These are phyloP conservation scores for Mormyrops boulengeri DNA, from an alignment of 2,797 vertebrate species.

Conservation along the genomic window DNA sequence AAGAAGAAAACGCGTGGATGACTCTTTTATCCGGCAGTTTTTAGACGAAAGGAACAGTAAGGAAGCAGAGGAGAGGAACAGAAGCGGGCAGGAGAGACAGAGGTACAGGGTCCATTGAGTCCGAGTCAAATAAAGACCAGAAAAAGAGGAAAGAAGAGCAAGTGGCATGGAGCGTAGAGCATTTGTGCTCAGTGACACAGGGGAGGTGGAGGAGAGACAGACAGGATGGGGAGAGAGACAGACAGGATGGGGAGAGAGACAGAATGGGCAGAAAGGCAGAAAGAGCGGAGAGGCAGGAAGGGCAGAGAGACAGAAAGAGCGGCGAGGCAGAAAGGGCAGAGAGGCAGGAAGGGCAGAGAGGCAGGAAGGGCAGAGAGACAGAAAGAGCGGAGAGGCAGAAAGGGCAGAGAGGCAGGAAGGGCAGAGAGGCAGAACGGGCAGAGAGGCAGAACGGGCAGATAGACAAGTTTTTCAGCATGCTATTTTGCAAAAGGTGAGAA, in stretches of 20 bases:
- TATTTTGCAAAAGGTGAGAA: not conserved
- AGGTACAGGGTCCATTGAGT: slow-evolving; percentile 17
- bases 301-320: not conserved
- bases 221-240: not conserved
- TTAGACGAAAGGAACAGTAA: not conserved
- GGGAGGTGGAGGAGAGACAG: not conserved
- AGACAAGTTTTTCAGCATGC: not conserved
- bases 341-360: not conserved
- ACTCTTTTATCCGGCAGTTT: not conserved
- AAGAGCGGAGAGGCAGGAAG: not conserved
- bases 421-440: not conserved
- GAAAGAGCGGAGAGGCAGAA: not conserved
- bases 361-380: not conserved
- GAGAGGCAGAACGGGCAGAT: not conserved
- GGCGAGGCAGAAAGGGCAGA: not conserved
- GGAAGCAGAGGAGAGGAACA: slow-evolving; percentile 8
- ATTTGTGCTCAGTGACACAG: not conserved
- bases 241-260: not conserved
- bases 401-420: not conserved
- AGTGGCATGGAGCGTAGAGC: not conserved
- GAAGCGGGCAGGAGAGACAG: not conserved
- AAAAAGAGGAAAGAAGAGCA: not conserved
- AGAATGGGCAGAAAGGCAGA: not conserved
- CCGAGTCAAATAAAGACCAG: not conserved
- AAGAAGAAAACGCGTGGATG: not conserved